Base-by-base conservation (phyloP, 2,113 vertebrate species). In the Arenaria interpres region DNA sequence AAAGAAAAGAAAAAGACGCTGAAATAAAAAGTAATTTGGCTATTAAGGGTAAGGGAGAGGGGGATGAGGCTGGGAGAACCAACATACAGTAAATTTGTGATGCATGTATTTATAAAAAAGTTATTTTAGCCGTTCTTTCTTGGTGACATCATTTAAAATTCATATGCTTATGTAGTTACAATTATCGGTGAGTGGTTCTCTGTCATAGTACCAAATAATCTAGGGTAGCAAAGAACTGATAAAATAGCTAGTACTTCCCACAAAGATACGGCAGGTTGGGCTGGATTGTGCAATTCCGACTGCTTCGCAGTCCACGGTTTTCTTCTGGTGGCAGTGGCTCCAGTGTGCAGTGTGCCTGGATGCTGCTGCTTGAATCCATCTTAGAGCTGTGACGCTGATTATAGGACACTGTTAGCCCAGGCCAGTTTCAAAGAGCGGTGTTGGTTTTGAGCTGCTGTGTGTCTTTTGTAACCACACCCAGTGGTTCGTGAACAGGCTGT, bases 381-480 rank as follows among this genome's bases (percentile, higher is more conserved):
- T 35, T 22, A 30, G 68, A 35, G 72, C 85, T 4, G 4, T 32
- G 85, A 13, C 54, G 24, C 59, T 85, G 93, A 85, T 91, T 53
- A 37, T 4, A 90, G 95, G 91, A 73, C 50, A 30, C 17, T 9
- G 50, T 62, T 45, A 50, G 51, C 74, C 72, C 17, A 39, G 50
- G 62, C 77, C 25, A 1, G 14, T 88, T 93, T 74, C 53, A 69
- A 16, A 50, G 77, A 71, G 78, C 13, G 2, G 48, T 68, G 63
- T 35, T 75, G 87, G 81, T 45, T 93, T 88, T 60, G 81, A 69
- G 83, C 57, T 60, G 84, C 37, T 56, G 43, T 23, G n/a, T 67
- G 15, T 79, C 92, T 87, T 64, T 45, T 22, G 57, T 74, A n/a
- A 51, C 91, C 87, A 50, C 94, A 71, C 83, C 93, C 90, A 10